Evolutionary conservation across 2,888 invertebrate species (phyloP), one percentile per base, ranked within the genome.

Genomic region (Nomada hirtipes): DNA sequence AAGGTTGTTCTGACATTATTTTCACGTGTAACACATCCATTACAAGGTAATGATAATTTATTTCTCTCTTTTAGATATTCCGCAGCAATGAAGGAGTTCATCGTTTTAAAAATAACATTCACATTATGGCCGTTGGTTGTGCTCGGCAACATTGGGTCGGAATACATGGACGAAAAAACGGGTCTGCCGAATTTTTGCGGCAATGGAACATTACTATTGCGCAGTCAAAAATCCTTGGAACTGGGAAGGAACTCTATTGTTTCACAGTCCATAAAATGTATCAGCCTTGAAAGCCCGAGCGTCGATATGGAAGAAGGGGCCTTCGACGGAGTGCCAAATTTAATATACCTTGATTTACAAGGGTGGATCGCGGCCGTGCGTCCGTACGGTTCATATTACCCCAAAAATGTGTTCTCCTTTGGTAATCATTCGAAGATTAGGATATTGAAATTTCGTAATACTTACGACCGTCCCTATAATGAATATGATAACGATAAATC

Each of bases 191-290:
- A 50, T 7, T 2, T 18, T 1, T 73, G 72, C 18, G 0, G 4
- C 2, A 53, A 68, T 2, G 26, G 53, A 2, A 47, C 0, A 13
- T 18, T 70, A 23, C 11, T 4, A 11, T 10, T 76, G 2, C 1
- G 0, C 0, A 0, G 15, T 0, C 0, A 0, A 1, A 0, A 0
- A 3, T 0, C 2, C 9, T 0, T 0, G 13, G 0, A 0, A 0
- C 9, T 83, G 0, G 0, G 7, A 0, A 0, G 0, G 0, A 3
- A 26, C 20, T 73, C 26, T 3, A 69, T 85, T 7, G 4, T 0
- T 10, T 75, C 70, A 11, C 2, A 52, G 0, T 0, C 20, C 0
- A 10, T 85, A n/a, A 69, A 18, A 18, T 79, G 75, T n/a, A 26
- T 86, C 1, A 20, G 11, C 0, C 11, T 86, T 0, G 9, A 1